Evolutionary conservation across 1,140 invertebrate genomes (phyloP).

Genomic region (Papilio glaucus): DNA sequence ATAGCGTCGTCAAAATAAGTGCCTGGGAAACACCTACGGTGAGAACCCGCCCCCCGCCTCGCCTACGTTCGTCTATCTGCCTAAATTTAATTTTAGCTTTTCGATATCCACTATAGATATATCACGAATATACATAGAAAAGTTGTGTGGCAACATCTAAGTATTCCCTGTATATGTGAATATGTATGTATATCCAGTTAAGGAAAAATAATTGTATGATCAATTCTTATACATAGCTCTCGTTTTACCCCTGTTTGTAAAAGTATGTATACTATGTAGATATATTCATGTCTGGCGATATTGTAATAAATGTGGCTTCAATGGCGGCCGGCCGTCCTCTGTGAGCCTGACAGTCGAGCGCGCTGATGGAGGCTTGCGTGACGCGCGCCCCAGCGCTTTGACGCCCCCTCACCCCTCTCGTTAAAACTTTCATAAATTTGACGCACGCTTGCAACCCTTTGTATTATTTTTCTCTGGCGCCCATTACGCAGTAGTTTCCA

Average conservation of each 20-base stretch:
- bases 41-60: neutral
- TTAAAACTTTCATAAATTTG: slow-evolving; percentile 77
- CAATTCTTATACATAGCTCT: neutral
- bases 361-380: slow-evolving; percentile 70
- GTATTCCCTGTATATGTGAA: no score
- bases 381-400: slow-evolving; percentile 55
- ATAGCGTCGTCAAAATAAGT: neutral
- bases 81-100: no score
- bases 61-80: no score
- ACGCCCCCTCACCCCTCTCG: slow-evolving; percentile 61
- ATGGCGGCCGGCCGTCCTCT: slow-evolving; percentile 43
- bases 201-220: neutral
- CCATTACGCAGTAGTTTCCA: slow-evolving; percentile 52
- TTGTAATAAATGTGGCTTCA: slow-evolving; percentile 29
- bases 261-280: neutral
- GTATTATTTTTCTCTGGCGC: slow-evolving; percentile 62
- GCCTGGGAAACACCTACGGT: neutral
- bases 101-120: no score
- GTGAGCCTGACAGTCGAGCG: slow-evolving; percentile 62
- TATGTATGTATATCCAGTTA: neutral
- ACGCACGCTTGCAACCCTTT: slow-evolving; percentile 72
- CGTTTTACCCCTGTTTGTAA: neutral
- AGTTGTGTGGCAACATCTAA: no score
- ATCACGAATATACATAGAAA: no score
- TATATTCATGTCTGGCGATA: neutral